phyloP scores from a whole-genome alignment of 2,113 vertebrate species.

The Crotalus viridis region DNA sequence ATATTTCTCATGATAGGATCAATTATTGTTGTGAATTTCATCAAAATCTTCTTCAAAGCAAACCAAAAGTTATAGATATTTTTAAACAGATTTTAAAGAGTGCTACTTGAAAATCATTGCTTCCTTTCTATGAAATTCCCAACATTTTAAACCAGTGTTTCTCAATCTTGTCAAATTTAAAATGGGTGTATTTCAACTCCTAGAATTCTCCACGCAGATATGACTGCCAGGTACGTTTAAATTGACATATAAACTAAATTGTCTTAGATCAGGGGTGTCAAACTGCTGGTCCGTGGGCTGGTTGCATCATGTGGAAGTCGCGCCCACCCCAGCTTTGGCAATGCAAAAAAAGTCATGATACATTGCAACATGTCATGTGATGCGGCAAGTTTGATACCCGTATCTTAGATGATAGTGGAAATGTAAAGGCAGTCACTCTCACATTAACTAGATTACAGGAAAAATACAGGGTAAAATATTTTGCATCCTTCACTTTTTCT shows the following conservation, averaged over 20 bases:
- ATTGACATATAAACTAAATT: conserved; percentile 33
- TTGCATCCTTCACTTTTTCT: background rate
- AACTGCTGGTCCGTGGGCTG: too few species aligned
- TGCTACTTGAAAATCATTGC: background rate
- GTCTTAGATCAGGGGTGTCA: background rate
- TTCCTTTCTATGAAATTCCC: background rate
- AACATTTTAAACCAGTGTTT: background rate
- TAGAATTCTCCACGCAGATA: background rate
- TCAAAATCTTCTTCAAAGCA: background rate
- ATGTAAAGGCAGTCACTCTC: background rate
- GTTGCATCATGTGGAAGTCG: too few species aligned
- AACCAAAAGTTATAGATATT: background rate
- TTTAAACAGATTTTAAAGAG: background rate
- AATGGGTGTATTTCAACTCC: background rate
- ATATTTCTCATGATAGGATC: background rate
- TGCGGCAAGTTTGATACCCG: too few species aligned
- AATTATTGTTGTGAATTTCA: background rate
- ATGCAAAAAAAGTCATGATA: too few species aligned
- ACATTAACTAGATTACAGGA: conserved; percentile 27
- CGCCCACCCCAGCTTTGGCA: too few species aligned
- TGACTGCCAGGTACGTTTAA: conserved; percentile 32
- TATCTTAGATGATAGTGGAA: conserved; percentile 3
- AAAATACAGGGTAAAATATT: background rate
- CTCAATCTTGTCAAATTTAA: background rate
- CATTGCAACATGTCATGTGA: too few species aligned